These are phyloP conservation scores for Microctenopoma steveboyesi DNA, from an alignment of 2,797 vertebrate species.

Conservation along the genomic window DNA sequence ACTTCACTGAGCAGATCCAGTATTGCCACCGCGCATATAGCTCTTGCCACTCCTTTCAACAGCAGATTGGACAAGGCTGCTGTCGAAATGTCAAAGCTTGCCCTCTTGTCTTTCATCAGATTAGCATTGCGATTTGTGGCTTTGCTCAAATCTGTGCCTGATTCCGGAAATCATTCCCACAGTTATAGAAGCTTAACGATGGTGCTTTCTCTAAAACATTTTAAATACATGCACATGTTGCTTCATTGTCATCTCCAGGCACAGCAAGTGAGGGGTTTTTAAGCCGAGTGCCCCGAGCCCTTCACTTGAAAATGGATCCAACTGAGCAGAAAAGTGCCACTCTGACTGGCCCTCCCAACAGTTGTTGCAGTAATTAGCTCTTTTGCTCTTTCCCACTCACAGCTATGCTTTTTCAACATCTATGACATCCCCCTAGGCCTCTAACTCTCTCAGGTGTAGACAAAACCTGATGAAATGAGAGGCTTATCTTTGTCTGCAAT, in stretches of 20 bases:
- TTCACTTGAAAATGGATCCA: slow-evolving; percentile 51
- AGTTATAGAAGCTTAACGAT: neutral
- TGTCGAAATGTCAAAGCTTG: neutral
- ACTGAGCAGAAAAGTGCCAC: slow-evolving; percentile 56
- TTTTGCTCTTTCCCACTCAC: slow-evolving; percentile 15
- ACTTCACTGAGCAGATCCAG: too few relatives aligned
- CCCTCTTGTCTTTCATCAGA: neutral
- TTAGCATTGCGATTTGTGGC: slow-evolving; percentile 13
- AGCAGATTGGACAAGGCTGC: too few relatives aligned
- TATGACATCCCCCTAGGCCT: slow-evolving; percentile 30
- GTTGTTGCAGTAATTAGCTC: slow-evolving; percentile 53
- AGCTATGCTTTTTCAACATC: slow-evolving; percentile 25
- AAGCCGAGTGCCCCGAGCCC: slow-evolving; percentile 25
- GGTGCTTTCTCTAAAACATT: slow-evolving; percentile 20
- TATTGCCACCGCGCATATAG: too few relatives aligned
- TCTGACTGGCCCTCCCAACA: slow-evolving; percentile 35
- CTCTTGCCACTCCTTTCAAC: too few relatives aligned
- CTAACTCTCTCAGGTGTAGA: slow-evolving; percentile 48
- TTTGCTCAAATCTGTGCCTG: neutral
- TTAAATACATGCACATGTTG: slow-evolving; percentile 8
- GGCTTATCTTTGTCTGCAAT: slow-evolving; percentile 19
- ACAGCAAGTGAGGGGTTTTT: slow-evolving; percentile 24
- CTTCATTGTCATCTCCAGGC: slow-evolving; percentile 36
- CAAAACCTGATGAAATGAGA: slow-evolving; percentile 15
- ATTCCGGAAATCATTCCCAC: slow-evolving; percentile 2